phyloP scores from a whole-genome alignment of 2,888 invertebrate genomes.

The Oscheius onirici region DNA sequence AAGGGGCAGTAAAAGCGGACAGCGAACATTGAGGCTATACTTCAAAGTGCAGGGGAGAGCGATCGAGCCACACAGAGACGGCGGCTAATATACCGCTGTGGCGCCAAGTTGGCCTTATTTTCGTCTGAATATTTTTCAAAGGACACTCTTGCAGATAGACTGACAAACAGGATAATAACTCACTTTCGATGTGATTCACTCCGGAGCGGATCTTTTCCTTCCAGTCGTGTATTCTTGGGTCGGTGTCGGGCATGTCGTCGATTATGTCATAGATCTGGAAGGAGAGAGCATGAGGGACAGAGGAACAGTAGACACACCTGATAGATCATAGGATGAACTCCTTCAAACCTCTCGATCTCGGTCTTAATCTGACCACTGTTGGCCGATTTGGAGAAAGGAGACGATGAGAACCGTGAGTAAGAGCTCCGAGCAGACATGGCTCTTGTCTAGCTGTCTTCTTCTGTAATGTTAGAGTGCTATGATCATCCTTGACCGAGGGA shows the following conservation, averaged over 20 bases:
- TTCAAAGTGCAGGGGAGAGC: not conserved
- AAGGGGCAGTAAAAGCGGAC: not conserved
- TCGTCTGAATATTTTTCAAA: not conserved
- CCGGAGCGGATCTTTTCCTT: conserved; percentile 15
- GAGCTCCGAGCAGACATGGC: conserved; percentile 17
- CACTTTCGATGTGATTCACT: conserved; percentile 14
- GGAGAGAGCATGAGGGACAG: not conserved
- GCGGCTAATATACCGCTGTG: not conserved
- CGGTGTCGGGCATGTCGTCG: conserved; percentile 15
- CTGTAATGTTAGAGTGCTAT: no score
- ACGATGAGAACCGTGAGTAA: conserved; percentile 2
- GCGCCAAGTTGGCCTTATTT: conserved; percentile 24
- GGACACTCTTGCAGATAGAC: not conserved
- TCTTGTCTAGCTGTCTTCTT: no score
- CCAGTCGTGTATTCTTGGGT: not conserved
- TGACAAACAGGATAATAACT: conserved; percentile 3
- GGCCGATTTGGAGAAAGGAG: conserved; percentile 1
- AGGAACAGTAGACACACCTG: conserved; percentile 4
- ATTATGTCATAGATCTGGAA: conserved; percentile 31
- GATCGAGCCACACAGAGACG: no score
- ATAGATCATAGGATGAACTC: conserved; percentile 31
- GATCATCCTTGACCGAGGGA: no score
- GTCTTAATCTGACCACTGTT: conserved; percentile 25
- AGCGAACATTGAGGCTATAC: not conserved
- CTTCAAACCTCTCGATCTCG: conserved; percentile 31